Base-by-base conservation (phyloP, 2,797 vertebrate genomes). In the Betta splendens region DNA sequence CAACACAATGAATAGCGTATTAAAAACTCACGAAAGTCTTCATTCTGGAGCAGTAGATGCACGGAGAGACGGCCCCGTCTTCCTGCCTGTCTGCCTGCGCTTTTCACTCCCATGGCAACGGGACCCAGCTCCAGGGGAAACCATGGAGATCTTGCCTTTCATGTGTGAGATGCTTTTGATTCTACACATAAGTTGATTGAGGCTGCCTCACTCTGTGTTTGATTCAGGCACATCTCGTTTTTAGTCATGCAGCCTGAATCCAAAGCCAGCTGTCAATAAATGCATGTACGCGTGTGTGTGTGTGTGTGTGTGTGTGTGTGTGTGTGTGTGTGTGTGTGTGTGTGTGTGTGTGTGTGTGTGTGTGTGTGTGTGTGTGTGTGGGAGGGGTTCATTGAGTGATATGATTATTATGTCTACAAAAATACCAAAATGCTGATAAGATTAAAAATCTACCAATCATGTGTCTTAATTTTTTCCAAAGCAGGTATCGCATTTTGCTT, bases 101-200 rank as follows among this genome's bases (percentile, higher is more conserved):
- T 61, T 70, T 80, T 58, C 68, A 75, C 71, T 88, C 82, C 90
- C 90, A 92, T 93, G 89, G 89, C 87, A 92, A 92, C 91, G 17
- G 63, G 64, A 73, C 80, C 72, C 84, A 59, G 84, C 79, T 82
- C 81, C 66, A 75, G 73, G 79, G 77, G 88, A 89, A 87, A 89
- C 81, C 90, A 90, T 90, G 84, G 90, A 89, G 89, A 92, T 89
- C 61, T 76, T 77, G 83, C 83, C 89, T 92, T 92, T 93, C 85
- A 91, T 91, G 86, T 89, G 74, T 51, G 77, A 79, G 81, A 81
- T 81, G 87, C 89, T 90, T 91, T 92, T 87, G 89, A 90, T 85
- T 84, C 43, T 25, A 85, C 86, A 81, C 84, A 72, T 77, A 72
- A 69, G 71, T 84, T 75, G 83, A 80, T 63, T 58, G 57, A 64